A percentile compares a stretch with the other conserved stretches of the same genome.
These are phyloP conservation scores for Stenotaenia linearis DNA, from an alignment of 2,888 invertebrate species.

Conservation along the genomic window DNA sequence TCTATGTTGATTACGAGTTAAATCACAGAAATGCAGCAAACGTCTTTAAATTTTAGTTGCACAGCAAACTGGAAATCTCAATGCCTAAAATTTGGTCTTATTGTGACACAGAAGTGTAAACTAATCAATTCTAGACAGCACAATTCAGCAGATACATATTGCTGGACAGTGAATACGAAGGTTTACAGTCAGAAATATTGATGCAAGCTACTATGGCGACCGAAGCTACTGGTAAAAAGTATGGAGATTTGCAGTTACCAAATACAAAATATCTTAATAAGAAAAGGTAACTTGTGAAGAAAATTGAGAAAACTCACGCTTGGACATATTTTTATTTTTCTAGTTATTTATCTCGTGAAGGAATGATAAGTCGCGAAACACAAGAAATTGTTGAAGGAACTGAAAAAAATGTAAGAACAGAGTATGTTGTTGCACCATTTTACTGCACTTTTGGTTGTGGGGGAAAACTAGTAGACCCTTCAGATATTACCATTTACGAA, in stretches of 20 bases:
- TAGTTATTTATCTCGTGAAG: background rate
- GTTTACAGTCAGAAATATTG: background rate
- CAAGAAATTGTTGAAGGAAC: constrained; percentile 28
- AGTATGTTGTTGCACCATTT: constrained; percentile 27
- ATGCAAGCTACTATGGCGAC: background rate
- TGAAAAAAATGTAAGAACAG: background rate
- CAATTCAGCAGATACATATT: constrained; percentile 27
- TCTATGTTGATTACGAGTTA: no score
- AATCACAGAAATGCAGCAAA: no score
- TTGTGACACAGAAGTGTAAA: no score
- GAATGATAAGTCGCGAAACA: constrained; percentile 21
- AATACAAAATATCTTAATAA: background rate
- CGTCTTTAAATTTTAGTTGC: no score
- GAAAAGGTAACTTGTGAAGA: background rate
- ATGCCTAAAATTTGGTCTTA: no score
- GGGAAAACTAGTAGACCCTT: background rate
- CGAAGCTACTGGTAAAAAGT: constrained; percentile 5
- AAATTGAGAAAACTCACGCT: background rate
- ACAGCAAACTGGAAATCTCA: background rate
- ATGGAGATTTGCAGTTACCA: constrained; percentile 29
- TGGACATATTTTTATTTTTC: background rate
- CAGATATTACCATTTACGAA: constrained; percentile 6
- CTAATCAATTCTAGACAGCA: constrained; percentile 4
- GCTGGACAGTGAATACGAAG: constrained; percentile 26
- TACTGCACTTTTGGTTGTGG: constrained; percentile 26